phyloP scores from a whole-genome alignment of 53 echinoderm and acorn worm genomes.

The Arbacia lixula region DNA sequence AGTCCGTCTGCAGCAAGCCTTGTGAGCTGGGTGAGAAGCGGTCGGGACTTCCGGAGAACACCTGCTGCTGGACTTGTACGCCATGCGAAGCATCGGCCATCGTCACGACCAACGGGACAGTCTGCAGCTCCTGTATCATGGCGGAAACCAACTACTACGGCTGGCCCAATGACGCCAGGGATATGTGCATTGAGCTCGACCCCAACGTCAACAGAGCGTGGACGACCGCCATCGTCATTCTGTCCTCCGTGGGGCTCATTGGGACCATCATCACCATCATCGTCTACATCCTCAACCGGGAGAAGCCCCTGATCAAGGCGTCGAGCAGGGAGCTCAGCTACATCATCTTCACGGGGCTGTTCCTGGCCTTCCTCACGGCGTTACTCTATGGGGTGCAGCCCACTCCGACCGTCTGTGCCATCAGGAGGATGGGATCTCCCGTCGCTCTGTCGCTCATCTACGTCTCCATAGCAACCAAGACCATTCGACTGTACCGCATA shows the following conservation, averaged over 20 bases:
- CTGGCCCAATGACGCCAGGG: conserved; percentile 75
- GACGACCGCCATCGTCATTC: conserved; percentile 65
- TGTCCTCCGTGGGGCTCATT: conserved; percentile 61
- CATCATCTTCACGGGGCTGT: conserved; percentile 84
- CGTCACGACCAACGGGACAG: conserved; percentile 75
- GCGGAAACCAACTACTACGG: conserved; percentile 39
- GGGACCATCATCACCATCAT: conserved; percentile 58
- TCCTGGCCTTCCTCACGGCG: conserved; percentile 73
- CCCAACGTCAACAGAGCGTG: conserved; percentile 67
- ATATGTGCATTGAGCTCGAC: conserved; percentile 61
- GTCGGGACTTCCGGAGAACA: conserved; percentile 71
- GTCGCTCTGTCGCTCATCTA: conserved; percentile 87
- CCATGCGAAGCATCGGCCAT: conserved; percentile 68
- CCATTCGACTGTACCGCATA: conserved; percentile 88
- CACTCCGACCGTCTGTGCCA: conserved; percentile 57
- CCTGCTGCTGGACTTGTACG: conserved; percentile 94
- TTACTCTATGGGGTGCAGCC: conserved; percentile 65
- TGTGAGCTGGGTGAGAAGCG: conserved; percentile 72
- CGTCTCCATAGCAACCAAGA: conserved; percentile 85
- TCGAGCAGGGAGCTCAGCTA: conserved; percentile 94
- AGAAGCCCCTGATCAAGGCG: conserved; percentile 90
- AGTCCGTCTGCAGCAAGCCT: conserved; percentile 85
- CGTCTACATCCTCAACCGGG: conserved; percentile 74
- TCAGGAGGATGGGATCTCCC: conserved; percentile 74
- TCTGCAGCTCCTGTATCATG: conserved; percentile 75